A percentile compares a stretch with the other conserved stretches of the same genome.
These are phyloP conservation scores for Ancistrus triradiatus DNA, from an alignment of 2,113 vertebrate genomes.

Conservation along the genomic window DNA sequence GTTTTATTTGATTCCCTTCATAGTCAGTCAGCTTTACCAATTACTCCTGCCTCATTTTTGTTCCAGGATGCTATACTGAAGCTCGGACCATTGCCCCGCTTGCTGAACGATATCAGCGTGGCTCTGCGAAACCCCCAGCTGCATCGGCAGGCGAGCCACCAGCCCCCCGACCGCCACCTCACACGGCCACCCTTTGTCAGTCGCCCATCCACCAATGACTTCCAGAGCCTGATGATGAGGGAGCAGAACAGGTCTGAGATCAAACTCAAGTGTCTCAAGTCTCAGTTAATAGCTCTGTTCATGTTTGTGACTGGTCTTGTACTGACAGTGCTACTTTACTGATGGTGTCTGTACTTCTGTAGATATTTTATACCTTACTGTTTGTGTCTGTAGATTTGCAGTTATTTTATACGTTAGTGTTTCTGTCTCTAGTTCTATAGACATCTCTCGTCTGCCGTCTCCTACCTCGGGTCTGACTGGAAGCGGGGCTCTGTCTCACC, in stretches of 20 bases:
- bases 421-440: conserved; percentile 73
- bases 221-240: conserved; percentile 93
- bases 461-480: conserved; percentile 82
- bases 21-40: no score
- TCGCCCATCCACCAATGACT: conserved; percentile 84
- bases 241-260: conserved; percentile 87
- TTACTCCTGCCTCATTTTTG: neutral
- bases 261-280: neutral
- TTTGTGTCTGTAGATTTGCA: conserved; percentile 46
- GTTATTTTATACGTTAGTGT: neutral
- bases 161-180: conserved; percentile 82
- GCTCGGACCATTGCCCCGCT: conserved; percentile 86
- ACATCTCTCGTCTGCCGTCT: conserved; percentile 87
- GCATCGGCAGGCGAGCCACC: conserved; percentile 88
- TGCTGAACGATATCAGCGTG: conserved; percentile 93
- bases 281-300: neutral
- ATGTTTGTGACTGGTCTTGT: no score
- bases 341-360: no score
- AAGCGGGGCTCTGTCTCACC: conserved; percentile 67
- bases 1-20: no score
- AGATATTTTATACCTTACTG: no score
- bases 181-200: conserved; percentile 82
- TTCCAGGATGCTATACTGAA: conserved; percentile 89
- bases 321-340: no score
- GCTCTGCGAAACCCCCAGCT: conserved; percentile 93